Percentiles rank a stretch among this genome's conserved stretches.
Evolutionary conservation across 2,797 vertebrate species (phyloP).

Genomic region (Harpagifer antarcticus): DNA sequence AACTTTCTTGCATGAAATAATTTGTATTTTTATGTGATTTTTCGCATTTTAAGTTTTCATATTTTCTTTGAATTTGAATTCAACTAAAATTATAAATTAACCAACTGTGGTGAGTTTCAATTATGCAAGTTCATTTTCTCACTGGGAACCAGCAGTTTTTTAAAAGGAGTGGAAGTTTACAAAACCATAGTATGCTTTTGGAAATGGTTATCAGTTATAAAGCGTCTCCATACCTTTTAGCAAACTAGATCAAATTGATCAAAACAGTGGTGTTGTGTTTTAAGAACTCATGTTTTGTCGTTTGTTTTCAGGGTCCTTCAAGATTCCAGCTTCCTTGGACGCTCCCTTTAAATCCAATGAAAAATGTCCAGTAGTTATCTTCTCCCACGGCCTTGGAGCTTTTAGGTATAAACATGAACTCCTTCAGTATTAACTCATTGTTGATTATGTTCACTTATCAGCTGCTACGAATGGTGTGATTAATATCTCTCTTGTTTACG

Average conservation of each 20-base stretch:
- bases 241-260: neutral
- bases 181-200: too few relatives aligned
- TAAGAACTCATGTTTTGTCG: neutral
- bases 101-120: neutral
- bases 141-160: neutral
- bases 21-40: neutral
- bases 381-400: conserved; percentile 96
- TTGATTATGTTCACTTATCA: neutral
- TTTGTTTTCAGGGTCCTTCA: conserved; percentile 78
- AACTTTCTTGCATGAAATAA: neutral
- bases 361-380: conserved; percentile 93
- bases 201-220: neutral
- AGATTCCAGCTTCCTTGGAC: conserved; percentile 89
- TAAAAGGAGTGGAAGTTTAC: too few relatives aligned
- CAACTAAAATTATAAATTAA: neutral
- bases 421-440: neutral
- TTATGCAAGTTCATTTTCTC: neutral
- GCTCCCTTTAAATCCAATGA: conserved; percentile 88
- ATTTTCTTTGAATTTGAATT: neutral
- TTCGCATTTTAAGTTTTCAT: neutral
- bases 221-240: neutral
- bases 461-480: neutral
- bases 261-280: neutral
- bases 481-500: conserved; percentile 1
- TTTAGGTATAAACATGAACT: conserved; percentile 87